A percentile compares a stretch with the other conserved stretches of the same genome.
Conservation (phyloP, 2,797 vertebrate genomes). For the Austrolebias charrua region DNA sequence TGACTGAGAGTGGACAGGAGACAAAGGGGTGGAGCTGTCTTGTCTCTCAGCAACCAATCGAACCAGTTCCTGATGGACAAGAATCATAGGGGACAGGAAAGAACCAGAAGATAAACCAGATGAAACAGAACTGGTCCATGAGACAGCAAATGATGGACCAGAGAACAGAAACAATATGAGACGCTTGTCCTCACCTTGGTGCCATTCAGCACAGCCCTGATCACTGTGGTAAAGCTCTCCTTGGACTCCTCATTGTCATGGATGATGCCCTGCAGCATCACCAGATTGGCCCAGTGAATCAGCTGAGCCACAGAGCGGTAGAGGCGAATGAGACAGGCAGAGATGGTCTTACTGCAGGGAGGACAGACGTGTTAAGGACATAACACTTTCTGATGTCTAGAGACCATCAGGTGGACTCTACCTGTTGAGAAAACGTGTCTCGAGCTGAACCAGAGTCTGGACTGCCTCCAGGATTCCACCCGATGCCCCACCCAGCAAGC, state of each 20-base stretch:
- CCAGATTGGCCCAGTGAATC: conserved; percentile 90
- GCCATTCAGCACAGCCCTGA: conserved; percentile 88
- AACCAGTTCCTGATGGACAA: conserved; percentile 84
- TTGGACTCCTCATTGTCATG: conserved; percentile 85
- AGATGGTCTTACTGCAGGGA: conserved; percentile 81
- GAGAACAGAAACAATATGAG: not conserved
- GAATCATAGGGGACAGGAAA: not conserved
- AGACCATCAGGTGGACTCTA: conserved; percentile 45
- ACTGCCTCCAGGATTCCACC: conserved; percentile 90
- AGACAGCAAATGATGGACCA: too few species aligned
- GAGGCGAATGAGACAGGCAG: conserved; percentile 86
- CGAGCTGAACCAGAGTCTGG: conserved; percentile 84
- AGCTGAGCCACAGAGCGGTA: conserved; percentile 90
- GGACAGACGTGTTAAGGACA: conserved; percentile 13
- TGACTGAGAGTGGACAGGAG: conserved; percentile 81
- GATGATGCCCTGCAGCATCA: conserved; percentile 87
- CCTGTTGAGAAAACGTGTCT: conserved; percentile 86
- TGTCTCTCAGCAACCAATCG: conserved; percentile 88
- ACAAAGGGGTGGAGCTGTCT: conserved; percentile 83
- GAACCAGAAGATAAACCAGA: too few species aligned
- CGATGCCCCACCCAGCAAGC: conserved; percentile 88
- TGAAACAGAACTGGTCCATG: too few species aligned
- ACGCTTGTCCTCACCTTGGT: conserved; percentile 82
- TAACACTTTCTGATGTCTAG: not conserved
- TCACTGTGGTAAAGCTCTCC: conserved; percentile 83